These are phyloP conservation scores for Aricia agestis DNA, from an alignment of 1,140 invertebrate species.

Conservation along the genomic window DNA sequence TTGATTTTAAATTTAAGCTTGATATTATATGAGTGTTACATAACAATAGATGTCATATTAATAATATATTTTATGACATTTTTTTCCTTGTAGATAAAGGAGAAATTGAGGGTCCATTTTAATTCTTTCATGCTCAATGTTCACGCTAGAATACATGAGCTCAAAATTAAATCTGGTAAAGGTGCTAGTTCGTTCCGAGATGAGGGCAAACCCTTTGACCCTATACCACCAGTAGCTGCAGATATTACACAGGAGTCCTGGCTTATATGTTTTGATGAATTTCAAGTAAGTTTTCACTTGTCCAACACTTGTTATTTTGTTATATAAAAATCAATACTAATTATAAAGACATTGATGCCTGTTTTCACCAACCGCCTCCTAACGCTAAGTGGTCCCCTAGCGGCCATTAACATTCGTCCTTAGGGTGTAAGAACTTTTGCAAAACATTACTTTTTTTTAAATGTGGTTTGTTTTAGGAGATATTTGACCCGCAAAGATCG, in stretches of 20 bases:
- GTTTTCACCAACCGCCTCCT: too few relatives aligned
- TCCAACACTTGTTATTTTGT: too few relatives aligned
- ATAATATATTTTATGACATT: slow-evolving; percentile 22
- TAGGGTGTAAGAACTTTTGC: too few relatives aligned
- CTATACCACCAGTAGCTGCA: slow-evolving; percentile 94
- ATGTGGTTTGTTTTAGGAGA: too few relatives aligned
- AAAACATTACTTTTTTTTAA: too few relatives aligned
- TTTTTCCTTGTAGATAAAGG: slow-evolving; percentile 41
- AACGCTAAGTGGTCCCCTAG: too few relatives aligned
- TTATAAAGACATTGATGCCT: too few relatives aligned
- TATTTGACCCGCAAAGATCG: too few relatives aligned
- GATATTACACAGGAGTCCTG: slow-evolving; percentile 90
- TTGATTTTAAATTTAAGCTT: background rate
- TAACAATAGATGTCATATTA: slow-evolving; percentile 2
- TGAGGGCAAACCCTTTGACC: slow-evolving; percentile 90
- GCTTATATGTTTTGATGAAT: slow-evolving; percentile 99
- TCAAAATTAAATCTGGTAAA: slow-evolving; percentile 83
- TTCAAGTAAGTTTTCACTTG: slow-evolving; percentile 84
- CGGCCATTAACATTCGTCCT: too few relatives aligned
- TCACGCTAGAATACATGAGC: slow-evolving; percentile 89
- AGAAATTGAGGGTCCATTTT: slow-evolving; percentile 84
- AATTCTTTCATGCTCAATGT: slow-evolving; percentile 98
- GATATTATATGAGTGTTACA: background rate
- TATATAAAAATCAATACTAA: too few relatives aligned
- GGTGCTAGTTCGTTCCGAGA: slow-evolving; percentile 80